These are phyloP conservation scores for Rotaria magnacalcarata DNA, from an alignment of 2,888 invertebrate genomes.

Conservation along the genomic window DNA sequence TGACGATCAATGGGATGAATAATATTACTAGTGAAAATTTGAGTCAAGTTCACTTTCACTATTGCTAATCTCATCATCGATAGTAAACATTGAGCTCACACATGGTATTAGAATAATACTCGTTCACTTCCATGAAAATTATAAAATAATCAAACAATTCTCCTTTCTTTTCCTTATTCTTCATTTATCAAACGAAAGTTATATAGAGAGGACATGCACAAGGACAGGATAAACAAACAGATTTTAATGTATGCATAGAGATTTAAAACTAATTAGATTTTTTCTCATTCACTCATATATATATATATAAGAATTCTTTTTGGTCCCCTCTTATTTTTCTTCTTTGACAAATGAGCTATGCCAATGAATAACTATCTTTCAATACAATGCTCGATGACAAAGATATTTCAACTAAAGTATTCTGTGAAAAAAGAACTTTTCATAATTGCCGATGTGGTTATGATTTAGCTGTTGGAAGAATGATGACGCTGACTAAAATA, in stretches of 20 bases:
- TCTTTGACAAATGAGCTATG: too few relatives aligned
- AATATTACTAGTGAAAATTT: conserved; percentile 2
- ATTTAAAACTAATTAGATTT: not conserved
- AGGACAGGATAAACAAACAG: not conserved
- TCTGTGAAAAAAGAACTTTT: too few relatives aligned
- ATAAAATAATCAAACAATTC: not conserved
- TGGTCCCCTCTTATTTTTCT: too few relatives aligned
- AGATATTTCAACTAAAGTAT: too few relatives aligned
- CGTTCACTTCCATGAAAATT: conserved; percentile 5
- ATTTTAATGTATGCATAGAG: conserved; percentile 3
- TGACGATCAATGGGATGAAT: not conserved
- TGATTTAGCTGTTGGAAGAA: too few relatives aligned
- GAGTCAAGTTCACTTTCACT: conserved; percentile 6
- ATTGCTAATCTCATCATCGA: not conserved
- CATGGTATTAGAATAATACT: not conserved
- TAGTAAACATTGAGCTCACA: not conserved
- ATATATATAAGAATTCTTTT: too few relatives aligned
- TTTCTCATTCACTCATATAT: not conserved
- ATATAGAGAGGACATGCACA: not conserved
- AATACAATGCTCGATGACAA: too few relatives aligned
- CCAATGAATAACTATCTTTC: too few relatives aligned
- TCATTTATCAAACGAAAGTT: conserved; percentile 2
- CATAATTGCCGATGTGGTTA: too few relatives aligned
- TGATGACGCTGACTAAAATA: too few relatives aligned
- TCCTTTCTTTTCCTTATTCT: not conserved